Conservation (phyloP, 2,888 invertebrate genomes). For the Gari tellinella region DNA sequence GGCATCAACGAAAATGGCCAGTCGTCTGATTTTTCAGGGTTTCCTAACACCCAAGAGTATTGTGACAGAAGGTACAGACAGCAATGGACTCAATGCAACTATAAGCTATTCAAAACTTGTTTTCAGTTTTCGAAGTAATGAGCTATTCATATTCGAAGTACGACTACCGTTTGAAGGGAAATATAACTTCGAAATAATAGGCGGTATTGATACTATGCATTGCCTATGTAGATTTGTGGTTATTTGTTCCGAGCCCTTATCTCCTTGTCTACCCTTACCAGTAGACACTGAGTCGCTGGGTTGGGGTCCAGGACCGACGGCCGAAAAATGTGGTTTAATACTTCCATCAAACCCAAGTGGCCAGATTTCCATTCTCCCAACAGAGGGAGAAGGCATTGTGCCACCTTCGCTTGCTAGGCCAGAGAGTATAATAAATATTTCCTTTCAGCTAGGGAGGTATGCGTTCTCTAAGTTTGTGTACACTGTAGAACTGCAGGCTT, state of each 20-base stretch:
- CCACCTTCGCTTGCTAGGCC: too few species aligned
- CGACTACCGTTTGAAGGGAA: conserved; percentile 41
- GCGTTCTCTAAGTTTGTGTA: too few species aligned
- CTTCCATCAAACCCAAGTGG: conserved; percentile 46
- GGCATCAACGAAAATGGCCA: conserved; percentile 15
- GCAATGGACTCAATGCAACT: neutral
- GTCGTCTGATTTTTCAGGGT: conserved; percentile 1
- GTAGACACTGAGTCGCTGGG: conserved; percentile 30
- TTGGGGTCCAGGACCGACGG: conserved; percentile 51
- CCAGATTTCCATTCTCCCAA: conserved; percentile 6
- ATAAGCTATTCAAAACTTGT: conserved; percentile 25
- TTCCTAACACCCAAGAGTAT: neutral
- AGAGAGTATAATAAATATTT: too few species aligned
- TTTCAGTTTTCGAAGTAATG: conserved; percentile 45
- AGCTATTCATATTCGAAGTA: conserved; percentile 41
- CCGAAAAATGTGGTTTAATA: conserved; percentile 43
- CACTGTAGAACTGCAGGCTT: too few species aligned
- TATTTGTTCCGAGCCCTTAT: too few species aligned
- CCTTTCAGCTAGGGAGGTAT: too few species aligned
- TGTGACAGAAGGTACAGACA: too few species aligned
- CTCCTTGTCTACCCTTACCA: conserved; percentile 11
- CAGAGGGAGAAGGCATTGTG: too few species aligned
- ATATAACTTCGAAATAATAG: conserved; percentile 36
- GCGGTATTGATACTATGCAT: conserved; percentile 16
- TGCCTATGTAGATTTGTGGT: too few species aligned